A percentile compares a stretch with the other conserved stretches of the same genome.
Conservation (phyloP, 64 coral and sea anemone genomes). For the Acropora tenuis region DNA sequence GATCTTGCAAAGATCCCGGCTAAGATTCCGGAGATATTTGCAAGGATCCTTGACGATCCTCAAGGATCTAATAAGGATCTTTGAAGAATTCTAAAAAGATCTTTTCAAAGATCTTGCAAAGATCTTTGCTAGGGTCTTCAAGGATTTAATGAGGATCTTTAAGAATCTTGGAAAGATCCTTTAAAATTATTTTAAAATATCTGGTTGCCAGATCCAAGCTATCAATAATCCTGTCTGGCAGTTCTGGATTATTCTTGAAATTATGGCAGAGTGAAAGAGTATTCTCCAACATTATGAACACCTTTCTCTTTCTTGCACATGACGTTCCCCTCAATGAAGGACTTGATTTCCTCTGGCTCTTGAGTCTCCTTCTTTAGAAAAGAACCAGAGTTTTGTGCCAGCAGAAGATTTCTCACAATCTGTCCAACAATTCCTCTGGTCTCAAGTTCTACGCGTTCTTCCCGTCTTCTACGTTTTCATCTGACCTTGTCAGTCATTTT, state of each 20-base stretch:
- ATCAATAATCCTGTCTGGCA: neutral
- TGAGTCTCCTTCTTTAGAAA: neutral
- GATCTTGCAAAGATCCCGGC: neutral
- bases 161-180: neutral
- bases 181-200: neutral
- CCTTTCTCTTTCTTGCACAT: neutral
- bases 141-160: neutral
- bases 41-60: no score
- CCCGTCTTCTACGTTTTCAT: neutral
- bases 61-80: neutral
- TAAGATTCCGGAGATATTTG: neutral
- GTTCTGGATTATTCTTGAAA: neutral
- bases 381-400: slow-evolving; percentile 3
- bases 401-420: neutral
- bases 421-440: neutral
- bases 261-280: slow-evolving; percentile 1
- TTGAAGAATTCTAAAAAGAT: neutral
- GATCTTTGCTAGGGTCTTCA: neutral
- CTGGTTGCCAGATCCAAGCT: slow-evolving; percentile 2
- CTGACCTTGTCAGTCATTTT: neutral
- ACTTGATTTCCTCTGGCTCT: neutral
- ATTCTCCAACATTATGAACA: neutral
- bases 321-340: neutral
- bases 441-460: neutral
- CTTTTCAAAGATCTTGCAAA: neutral